Percentiles rank a stretch among this genome's conserved stretches.
Conservation (phyloP, 2,797 vertebrate genomes). For the Macropus fuliginosus region DNA sequence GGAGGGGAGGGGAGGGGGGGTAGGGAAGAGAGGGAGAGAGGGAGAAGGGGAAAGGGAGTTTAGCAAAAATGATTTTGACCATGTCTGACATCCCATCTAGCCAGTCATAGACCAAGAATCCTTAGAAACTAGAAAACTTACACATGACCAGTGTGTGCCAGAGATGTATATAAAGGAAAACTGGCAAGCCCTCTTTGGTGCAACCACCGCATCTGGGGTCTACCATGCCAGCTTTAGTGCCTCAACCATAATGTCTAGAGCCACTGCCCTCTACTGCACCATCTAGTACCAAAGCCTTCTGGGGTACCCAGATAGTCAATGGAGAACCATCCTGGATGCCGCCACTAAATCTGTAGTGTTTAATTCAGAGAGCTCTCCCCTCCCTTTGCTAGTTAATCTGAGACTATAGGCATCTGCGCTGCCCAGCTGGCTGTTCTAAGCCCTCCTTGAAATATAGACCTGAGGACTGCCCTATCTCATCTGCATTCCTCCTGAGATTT, state of each 20-base stretch:
- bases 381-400: neutral
- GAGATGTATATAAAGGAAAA: neutral
- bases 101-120: neutral
- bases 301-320: neutral
- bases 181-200: neutral
- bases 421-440: neutral
- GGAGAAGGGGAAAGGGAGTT: neutral
- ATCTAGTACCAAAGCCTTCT: neutral
- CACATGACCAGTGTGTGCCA: neutral
- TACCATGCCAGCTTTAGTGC: neutral
- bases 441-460: neutral
- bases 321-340: neutral
- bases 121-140: neutral
- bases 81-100: neutral
- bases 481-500: neutral
- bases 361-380: neutral
- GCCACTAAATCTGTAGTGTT: neutral
- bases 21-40: neutral
- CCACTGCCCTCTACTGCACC: neutral
- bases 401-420: neutral
- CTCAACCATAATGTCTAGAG: neutral
- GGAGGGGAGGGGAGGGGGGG: neutral
- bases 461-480: neutral
- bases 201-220: neutral
- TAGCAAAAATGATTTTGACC: neutral